Evolutionary conservation across 2,797 vertebrate genomes (phyloP), one percentile per base, ranked within the genome.

Genomic region (Zalophus californianus): DNA sequence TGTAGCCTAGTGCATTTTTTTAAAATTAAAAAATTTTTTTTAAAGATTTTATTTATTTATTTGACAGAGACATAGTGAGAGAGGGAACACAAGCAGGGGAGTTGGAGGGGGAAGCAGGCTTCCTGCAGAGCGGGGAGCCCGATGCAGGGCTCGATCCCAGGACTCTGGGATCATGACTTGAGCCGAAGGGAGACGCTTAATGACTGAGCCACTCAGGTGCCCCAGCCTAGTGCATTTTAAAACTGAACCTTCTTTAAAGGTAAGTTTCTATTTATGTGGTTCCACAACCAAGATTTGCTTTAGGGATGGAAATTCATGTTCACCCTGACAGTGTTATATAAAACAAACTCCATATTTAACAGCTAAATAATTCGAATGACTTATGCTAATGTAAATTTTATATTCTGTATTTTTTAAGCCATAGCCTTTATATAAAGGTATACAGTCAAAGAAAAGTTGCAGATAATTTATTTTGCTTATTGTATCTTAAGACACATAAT

Each of bases 291-390:
- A 83, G 77, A 87, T 32, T 92, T 91, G 23, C 41, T 58, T 86
- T 95, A 58, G 38, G 21, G 1, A 35, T 88, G 35, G 77, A 92
- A 83, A 95, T 95, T 83, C 11, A 95, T 56, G 10, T 88, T 88
- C 41, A 92, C 64, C 44, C 48, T 82, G 52, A 79, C 25, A 79
- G 52, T 79, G 70, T 60, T 79, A 79, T 35, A 48, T 95, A 86
- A 70, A 64, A 52, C 25, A 86, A 78, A 52, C 9, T 80, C 54
- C 18, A 58, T 68, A 80, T 80, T 73, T 52, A 91, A 80, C 64
- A 86, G 56, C 38, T 80, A 60, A 86, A 79, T 66, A 86, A 32
- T 60, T 68, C 41, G 16, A 88, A 58, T 91, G 25, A 72, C 44
- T 60, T 95, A 27, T 70, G 2, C 27, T 91, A 68, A 64, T 72